Evolutionary conservation across 2,113 vertebrate genomes (phyloP).

Genomic region (Sigmodon hispidus): DNA sequence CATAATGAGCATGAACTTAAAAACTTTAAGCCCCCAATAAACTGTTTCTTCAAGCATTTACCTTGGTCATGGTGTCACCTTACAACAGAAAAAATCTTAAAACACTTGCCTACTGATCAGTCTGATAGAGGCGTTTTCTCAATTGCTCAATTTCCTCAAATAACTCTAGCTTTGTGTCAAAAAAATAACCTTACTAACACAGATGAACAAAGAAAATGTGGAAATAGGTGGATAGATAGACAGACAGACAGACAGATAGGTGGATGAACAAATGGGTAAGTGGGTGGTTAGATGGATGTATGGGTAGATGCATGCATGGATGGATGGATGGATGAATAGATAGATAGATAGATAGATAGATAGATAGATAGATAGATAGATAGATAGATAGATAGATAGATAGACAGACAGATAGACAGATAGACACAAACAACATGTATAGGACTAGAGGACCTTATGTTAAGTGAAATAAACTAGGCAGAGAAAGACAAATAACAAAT

Average conservation of each 20-base stretch:
- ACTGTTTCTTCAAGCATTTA: not conserved
- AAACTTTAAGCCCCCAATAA: not conserved
- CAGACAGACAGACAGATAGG: not conserved
- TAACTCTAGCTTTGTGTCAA: not conserved
- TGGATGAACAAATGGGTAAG: not conserved
- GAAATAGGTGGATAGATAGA: not conserved
- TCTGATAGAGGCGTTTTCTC: not conserved
- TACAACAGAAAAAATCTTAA: not conserved
- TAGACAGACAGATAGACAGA: not conserved
- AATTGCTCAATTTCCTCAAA: not conserved
- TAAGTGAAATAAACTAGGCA: not conserved
- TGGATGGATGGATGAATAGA: not conserved
- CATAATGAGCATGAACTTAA: too few species aligned
- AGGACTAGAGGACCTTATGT: not conserved
- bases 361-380: not conserved
- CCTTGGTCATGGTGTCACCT: not conserved
- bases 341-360: not conserved
- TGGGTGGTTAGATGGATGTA: not conserved
- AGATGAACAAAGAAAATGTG: not conserved
- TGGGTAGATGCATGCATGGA: not conserved
- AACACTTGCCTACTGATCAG: not conserved
- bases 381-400: not conserved
- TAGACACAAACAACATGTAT: not conserved
- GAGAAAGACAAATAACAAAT: not conserved
- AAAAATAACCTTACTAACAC: not conserved